phyloP scores from a whole-genome alignment of 2,888 invertebrate genomes.

The Teleogryllus oceanicus region DNA sequence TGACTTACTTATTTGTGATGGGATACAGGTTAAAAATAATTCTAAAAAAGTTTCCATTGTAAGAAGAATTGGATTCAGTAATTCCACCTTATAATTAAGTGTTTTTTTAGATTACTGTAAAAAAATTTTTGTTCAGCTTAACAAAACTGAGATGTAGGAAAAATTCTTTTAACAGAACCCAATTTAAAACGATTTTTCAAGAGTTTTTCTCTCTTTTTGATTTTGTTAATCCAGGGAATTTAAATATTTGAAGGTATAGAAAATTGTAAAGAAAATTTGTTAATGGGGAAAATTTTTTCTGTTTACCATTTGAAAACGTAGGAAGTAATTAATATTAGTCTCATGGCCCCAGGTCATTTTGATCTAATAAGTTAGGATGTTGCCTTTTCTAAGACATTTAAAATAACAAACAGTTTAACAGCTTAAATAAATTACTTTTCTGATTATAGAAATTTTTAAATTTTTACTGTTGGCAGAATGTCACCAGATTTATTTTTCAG shows the following conservation, averaged over 20 bases:
- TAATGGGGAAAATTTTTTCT: too few species aligned
- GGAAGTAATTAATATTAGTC: too few species aligned
- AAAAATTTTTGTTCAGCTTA: slow-evolving; percentile 45
- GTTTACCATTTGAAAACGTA: too few species aligned
- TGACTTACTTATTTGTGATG: slow-evolving; percentile 65
- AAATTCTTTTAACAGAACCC: slow-evolving; percentile 66
- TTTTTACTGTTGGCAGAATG: too few species aligned
- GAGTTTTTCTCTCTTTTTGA: slow-evolving; percentile 63
- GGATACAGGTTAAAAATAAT: slow-evolving; percentile 66
- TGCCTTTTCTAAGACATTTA: too few species aligned
- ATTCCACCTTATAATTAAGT: not conserved
- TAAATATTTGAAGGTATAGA: slow-evolving; percentile 48
- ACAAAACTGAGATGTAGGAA: slow-evolving; percentile 51
- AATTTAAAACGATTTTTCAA: slow-evolving; percentile 65
- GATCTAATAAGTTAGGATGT: too few species aligned
- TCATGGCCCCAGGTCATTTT: too few species aligned
- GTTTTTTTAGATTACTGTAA: not conserved
- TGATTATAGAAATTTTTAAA: too few species aligned
- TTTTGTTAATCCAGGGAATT: slow-evolving; percentile 62
- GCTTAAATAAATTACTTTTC: too few species aligned
- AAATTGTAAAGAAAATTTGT: too few species aligned
- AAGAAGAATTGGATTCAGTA: slow-evolving; percentile 12
- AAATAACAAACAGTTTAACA: too few species aligned
- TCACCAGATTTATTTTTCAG: too few species aligned
- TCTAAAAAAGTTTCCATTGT: slow-evolving; percentile 31